Base-by-base conservation (phyloP, 2,888 invertebrate genomes). In the Gasteruption jaculator region DNA sequence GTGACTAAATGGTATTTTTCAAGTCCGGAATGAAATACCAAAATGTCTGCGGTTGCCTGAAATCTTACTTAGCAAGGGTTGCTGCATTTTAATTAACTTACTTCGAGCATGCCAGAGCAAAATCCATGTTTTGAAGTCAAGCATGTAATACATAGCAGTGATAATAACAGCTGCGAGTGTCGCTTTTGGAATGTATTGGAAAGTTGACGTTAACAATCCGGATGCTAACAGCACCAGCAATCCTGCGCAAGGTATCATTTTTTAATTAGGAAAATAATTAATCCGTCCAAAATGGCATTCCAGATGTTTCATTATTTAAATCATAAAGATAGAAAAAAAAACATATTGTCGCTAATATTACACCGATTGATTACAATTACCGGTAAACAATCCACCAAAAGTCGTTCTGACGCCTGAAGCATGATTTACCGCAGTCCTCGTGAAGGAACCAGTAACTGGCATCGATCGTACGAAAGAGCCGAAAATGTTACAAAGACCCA, bases 391-490 rank as follows among this genome's bases (percentile, higher is more conserved):
- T 2, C 90, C 88, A 0, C 90, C 88, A 0, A 87, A 74, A 0
- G 89, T 83, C 0, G 91, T 91, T 50, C 78, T 76, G 0, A 91
- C 92, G 0, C 92, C 92, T 42, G 89, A 86, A 24, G 89, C 84
- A 62, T 91, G 83, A 73, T 94, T 93, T 12, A 94, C 83, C 2
- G 92, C 92, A 0, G 91, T 86, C 46, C 89, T 74, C 0, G 88
- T 86, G 71, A 91, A 90, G 1, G 88, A 88, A 30, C 88, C 91
- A 2, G 88, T 85, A 3, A 86, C 79, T 0, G 93, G 92, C 83
- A 93, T 91, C 30, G 89, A 82, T 26, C 81, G 79, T 2, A 89
- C 81, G 68, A 91, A 88, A 2, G 88, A 85, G 3, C 90, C 82
- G 31, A 85, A 55, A 11, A 91, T 60, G 71, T 92, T 93, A 54